Percentiles rank a stretch among this genome's conserved stretches.
These are phyloP conservation scores for Blastobasis lacticolella DNA, from an alignment of 2,888 invertebrate genomes.

Conservation along the genomic window DNA sequence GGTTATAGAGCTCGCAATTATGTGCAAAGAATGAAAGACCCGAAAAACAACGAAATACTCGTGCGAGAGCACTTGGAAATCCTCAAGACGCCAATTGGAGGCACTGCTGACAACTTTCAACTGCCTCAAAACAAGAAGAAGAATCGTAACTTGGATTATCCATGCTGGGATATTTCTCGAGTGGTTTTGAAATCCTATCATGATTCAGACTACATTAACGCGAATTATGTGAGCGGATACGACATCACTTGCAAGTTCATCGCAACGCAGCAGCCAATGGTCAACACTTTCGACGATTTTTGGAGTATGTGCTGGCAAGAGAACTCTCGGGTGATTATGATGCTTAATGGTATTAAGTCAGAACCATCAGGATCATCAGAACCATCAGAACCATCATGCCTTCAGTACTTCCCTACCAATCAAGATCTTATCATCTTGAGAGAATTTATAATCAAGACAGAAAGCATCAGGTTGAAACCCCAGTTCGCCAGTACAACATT, in stretches of 20 bases:
- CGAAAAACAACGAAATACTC: neutral
- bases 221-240: no score
- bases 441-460: neutral
- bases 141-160: neutral
- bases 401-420: neutral
- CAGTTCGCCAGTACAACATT: no score
- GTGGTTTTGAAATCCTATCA: no score
- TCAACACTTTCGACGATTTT: no score
- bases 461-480: no score
- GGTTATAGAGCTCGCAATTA: no score
- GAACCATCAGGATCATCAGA: no score
- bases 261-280: no score
- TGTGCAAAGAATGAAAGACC: no score
- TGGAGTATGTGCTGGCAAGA: no score
- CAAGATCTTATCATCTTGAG: neutral
- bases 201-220: no score
- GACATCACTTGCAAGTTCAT: no score
- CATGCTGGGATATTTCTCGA: neutral
- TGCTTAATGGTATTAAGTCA: neutral
- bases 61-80: neutral
- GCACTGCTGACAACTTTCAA: neutral
- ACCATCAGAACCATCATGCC: neutral
- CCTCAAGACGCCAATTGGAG: neutral
- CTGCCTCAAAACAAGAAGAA: neutral
- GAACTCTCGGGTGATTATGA: neutral